Evolutionary conservation across 2,888 invertebrate species (phyloP), one percentile per base, ranked within the genome.

Genomic region (Eupsilia transversa): DNA sequence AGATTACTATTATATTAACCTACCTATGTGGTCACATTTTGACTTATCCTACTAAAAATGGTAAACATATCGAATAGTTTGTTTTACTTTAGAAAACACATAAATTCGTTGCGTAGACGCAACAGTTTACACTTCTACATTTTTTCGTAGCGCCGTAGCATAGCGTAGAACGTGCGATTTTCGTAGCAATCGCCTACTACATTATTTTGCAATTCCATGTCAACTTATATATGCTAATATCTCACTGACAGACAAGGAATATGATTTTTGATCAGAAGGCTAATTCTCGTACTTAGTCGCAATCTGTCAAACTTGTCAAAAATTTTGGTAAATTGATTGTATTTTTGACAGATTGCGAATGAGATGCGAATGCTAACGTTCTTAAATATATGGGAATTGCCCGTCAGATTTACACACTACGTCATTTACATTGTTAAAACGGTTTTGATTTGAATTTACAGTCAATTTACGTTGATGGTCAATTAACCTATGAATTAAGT

Each of bases 151-250:
- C 61, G 5, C 77, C 3, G 14, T 17, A 27, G 38, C 54, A 49
- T 57, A 43, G 46, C 57, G 14, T 33, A 17, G 33, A 30, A 9
- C 6, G 30, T 30, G 27, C 17, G n/a, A 43, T 54, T 38, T 68
- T 60, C 68, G 77, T 77, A 77, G 69, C 52, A 20, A 30, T 30
- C n/a, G n/a, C n/a, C n/a, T n/a, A n/a, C n/a, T n/a, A n/a, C n/a
- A n/a, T n/a, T n/a, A n/a, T n/a, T n/a, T n/a, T n/a, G n/a, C n/a
- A n/a, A n/a, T n/a, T n/a, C n/a, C n/a, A n/a, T n/a, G n/a, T n/a
- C n/a, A n/a, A n/a, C n/a, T n/a, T n/a, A n/a, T n/a, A n/a, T n/a
- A n/a, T n/a, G n/a, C n/a, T n/a, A n/a, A n/a, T n/a, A n/a, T n/a
- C n/a, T n/a, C n/a, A n/a, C n/a, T n/a, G n/a, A n/a, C n/a, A n/a